A percentile compares a stretch with the other conserved stretches of the same genome.
phyloP scores from a whole-genome alignment of 2,797 vertebrate species.

The Dendrocincla tyrannina region DNA sequence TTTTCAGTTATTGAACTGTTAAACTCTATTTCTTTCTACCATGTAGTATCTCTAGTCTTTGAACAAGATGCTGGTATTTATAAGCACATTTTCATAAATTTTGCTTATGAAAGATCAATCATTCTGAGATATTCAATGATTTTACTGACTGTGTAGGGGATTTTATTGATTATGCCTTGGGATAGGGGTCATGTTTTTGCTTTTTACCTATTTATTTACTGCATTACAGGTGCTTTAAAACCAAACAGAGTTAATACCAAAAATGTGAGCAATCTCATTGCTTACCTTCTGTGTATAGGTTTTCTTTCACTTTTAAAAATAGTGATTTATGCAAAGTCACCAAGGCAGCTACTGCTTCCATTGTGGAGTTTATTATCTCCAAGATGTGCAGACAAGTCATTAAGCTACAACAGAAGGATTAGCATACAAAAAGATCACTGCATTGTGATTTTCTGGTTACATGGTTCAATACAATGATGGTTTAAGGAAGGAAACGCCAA shows the following conservation, averaged over 20 bases:
- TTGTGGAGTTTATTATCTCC: conserved; percentile 77
- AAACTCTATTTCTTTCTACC: neutral
- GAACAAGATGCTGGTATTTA: neutral
- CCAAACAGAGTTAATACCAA: conserved; percentile 50
- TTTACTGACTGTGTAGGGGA: conserved; percentile 12
- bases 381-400: conserved; percentile 76
- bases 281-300: conserved; percentile 57
- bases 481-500: conserved; percentile 76
- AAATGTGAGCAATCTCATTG: conserved; percentile 39
- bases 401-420: conserved; percentile 73
- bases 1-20: conserved; percentile 7
- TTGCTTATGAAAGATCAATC: neutral
- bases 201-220: conserved; percentile 39
- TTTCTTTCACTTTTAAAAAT: conserved; percentile 76
- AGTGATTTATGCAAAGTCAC: conserved; percentile 78
- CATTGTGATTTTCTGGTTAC: conserved; percentile 79
- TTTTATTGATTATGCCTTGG: conserved; percentile 41
- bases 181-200: conserved; percentile 50
- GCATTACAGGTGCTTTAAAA: conserved; percentile 23
- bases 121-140: conserved; percentile 44
- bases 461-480: conserved; percentile 74
- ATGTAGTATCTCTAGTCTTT: neutral
- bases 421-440: conserved; percentile 72
- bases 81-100: neutral
- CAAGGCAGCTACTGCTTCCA: conserved; percentile 71